A percentile compares a stretch with the other conserved stretches of the same genome.
phyloP scores from a whole-genome alignment of 2,113 vertebrate genomes.

The Ia io region DNA sequence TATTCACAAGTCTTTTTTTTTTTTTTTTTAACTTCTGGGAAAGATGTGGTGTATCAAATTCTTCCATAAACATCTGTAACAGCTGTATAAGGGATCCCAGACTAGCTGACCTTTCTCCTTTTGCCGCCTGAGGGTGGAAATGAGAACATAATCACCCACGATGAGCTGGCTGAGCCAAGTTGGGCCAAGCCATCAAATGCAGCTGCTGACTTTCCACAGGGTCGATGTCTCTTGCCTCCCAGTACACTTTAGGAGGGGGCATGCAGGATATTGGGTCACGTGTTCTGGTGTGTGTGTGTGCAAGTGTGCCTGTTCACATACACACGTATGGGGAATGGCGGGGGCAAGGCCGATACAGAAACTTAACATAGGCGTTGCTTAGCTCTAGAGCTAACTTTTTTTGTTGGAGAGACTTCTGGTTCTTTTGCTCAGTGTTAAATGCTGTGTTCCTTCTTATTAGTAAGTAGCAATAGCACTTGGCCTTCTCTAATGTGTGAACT shows the following conservation, averaged over 20 bases:
- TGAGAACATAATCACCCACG: slow-evolving; percentile 41
- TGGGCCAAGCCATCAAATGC: slow-evolving; percentile 16
- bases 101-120: slow-evolving; percentile 49
- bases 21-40: slow-evolving; percentile 37
- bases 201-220: slow-evolving; percentile 36
- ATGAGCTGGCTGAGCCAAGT: slow-evolving; percentile 22
- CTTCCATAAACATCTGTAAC: slow-evolving; percentile 62
- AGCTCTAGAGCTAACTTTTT: not conserved
- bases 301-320: not conserved
- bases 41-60: slow-evolving; percentile 47
- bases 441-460: not conserved
- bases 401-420: not conserved
- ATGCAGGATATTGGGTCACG: not conserved
- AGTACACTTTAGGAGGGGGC: not conserved
- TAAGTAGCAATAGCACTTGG: not conserved
- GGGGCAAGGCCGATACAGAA: not conserved
- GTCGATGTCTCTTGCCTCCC: not conserved
- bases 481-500: not conserved
- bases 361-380: not conserved
- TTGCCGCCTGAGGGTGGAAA: slow-evolving; percentile 43
- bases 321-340: not conserved
- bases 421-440: not conserved
- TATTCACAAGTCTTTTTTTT: not conserved
- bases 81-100: slow-evolving; percentile 46
- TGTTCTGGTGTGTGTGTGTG: not conserved